phyloP scores from a whole-genome alignment of 2,888 invertebrate species.

The Criorhina ranunculi region DNA sequence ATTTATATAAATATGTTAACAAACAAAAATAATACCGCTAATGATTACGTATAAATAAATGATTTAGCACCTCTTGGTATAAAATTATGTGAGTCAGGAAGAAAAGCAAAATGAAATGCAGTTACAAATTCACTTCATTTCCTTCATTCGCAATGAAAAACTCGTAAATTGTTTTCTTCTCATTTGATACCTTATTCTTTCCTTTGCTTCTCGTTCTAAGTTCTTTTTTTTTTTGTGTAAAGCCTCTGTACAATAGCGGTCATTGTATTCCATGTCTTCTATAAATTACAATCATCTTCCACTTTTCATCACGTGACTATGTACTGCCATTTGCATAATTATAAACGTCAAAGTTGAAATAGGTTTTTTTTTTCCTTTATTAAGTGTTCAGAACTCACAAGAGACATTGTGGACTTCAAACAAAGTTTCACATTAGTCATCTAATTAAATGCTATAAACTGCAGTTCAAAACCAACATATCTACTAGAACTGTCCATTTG shows the following conservation, averaged over 20 bases:
- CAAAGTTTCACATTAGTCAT: slow-evolving; percentile 8
- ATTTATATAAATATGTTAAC: too few species aligned
- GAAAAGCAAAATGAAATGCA: too few species aligned
- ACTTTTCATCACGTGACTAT: not conserved
- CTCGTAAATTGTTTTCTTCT: not conserved
- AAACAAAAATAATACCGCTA: too few species aligned
- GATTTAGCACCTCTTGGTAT: too few species aligned
- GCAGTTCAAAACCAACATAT: slow-evolving; percentile 41
- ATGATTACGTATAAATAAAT: too few species aligned
- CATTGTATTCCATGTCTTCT: not conserved
- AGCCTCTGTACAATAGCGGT: not conserved
- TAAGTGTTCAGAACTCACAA: not conserved
- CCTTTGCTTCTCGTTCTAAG: not conserved
- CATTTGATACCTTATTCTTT: not conserved
- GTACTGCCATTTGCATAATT: slow-evolving; percentile 24
- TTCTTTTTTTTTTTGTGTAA: too few species aligned
- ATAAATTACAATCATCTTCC: not conserved
- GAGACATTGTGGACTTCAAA: slow-evolving; percentile 8
- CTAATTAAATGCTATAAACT: slow-evolving; percentile 61
- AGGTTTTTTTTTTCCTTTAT: not conserved
- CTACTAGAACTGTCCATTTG: not conserved
- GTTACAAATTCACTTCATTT: too few species aligned
- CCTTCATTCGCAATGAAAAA: not conserved
- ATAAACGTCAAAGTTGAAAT: slow-evolving; percentile 25
- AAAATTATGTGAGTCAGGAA: too few species aligned